Evolutionary conservation across 2,797 vertebrate genomes (phyloP).

Genomic region (Macropus fuliginosus): DNA sequence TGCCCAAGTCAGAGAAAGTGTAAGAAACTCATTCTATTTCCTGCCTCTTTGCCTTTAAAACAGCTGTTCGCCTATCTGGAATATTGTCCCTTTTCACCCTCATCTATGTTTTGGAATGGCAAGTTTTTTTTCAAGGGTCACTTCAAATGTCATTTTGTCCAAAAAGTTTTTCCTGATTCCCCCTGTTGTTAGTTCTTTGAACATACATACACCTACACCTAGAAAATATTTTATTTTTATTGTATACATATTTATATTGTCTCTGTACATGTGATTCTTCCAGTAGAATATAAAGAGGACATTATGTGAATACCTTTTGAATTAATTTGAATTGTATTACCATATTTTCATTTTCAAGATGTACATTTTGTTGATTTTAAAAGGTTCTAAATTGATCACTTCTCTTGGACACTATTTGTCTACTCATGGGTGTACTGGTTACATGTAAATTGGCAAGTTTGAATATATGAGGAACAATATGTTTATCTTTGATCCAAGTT

Average conservation of each 20-base stretch:
- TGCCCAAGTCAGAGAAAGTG: background rate
- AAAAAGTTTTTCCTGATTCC: background rate
- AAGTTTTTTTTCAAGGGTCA: background rate
- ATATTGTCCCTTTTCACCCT: background rate
- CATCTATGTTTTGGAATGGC: background rate
- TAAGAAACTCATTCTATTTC: background rate
- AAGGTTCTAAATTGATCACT: background rate
- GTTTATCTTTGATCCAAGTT: background rate
- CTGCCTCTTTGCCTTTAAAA: background rate
- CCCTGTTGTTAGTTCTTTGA: background rate
- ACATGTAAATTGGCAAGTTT: background rate
- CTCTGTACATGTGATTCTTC: background rate
- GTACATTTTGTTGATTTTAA: background rate
- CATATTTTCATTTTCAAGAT: background rate
- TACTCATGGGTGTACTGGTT: background rate
- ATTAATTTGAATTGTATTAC: background rate
- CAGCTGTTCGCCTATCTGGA: background rate
- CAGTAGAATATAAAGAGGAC: background rate
- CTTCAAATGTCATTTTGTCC: background rate
- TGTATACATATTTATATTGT: background rate
- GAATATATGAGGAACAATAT: background rate
- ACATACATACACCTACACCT: background rate
- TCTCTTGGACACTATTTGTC: background rate
- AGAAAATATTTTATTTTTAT: background rate
- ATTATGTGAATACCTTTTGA: background rate